phyloP scores from a whole-genome alignment of 2,797 vertebrate genomes.

The Crypturellus tataupa region DNA sequence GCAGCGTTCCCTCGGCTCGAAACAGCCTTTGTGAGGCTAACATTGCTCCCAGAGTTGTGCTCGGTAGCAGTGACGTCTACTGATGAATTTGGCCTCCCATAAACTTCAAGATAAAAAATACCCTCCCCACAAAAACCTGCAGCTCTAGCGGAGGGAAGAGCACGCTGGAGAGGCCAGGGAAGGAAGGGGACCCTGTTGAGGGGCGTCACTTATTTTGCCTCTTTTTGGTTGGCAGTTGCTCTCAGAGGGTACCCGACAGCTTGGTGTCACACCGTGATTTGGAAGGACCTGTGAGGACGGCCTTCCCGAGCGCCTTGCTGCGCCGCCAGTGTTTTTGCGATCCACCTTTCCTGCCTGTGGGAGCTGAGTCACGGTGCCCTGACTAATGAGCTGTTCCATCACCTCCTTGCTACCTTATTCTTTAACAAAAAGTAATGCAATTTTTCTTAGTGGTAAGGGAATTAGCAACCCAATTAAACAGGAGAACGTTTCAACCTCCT shows the following conservation, averaged over 20 bases:
- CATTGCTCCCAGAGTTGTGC: neutral
- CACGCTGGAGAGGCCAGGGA: neutral
- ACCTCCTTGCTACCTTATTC: neutral
- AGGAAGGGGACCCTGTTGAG: fast-evolving
- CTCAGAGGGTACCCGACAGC: neutral
- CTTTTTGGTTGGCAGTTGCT: neutral
- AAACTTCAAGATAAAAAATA: neutral
- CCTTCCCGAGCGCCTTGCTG: neutral
- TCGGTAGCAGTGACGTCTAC: neutral
- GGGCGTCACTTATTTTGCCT: neutral
- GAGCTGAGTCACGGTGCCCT: neutral
- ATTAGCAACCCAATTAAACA: neutral
- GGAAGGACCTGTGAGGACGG: neutral
- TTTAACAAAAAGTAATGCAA: neutral
- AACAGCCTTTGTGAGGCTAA: neutral
- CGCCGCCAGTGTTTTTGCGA: neutral
- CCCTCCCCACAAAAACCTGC: too few species aligned
- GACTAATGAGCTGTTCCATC: neutral
- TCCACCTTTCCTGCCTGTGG: neutral
- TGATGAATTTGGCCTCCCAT: neutral
- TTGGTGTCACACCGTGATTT: neutral
- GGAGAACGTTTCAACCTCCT: neutral
- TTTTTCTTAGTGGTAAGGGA: neutral
- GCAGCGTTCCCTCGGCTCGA: neutral
- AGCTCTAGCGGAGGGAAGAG: neutral